A percentile compares a stretch with the other conserved stretches of the same genome.
These are phyloP conservation scores for Colistium nudipinnis DNA, from an alignment of 2,113 vertebrate species.

Conservation along the genomic window DNA sequence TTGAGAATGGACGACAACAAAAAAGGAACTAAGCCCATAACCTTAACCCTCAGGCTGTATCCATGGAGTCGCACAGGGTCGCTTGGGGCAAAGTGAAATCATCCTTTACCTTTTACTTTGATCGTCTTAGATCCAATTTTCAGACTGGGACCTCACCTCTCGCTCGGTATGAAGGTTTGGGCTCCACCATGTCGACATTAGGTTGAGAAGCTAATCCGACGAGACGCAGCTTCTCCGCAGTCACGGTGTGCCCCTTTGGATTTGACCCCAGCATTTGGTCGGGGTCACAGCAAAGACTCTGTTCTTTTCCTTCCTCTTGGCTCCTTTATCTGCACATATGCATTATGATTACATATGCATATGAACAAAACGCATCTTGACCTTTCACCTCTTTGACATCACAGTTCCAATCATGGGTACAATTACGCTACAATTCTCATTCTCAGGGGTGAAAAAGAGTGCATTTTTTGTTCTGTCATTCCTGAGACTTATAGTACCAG, in stretches of 20 bases:
- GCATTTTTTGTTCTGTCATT: constrained; percentile 11
- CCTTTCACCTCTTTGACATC: constrained; percentile 19
- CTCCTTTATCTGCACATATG: not conserved
- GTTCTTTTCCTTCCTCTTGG: not conserved
- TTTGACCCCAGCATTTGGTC: constrained; percentile 46
- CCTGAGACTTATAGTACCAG: constrained; percentile 3
- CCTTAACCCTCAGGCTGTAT: not conserved
- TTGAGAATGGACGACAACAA: not conserved
- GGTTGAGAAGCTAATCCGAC: constrained; percentile 55
- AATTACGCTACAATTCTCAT: too few relatives aligned
- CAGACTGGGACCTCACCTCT: constrained; percentile 2
- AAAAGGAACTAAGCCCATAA: constrained; percentile 2
- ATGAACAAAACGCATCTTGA: not conserved
- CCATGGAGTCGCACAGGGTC: not conserved
- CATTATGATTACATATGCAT: not conserved
- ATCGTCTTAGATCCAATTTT: not conserved
- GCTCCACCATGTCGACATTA: constrained; percentile 40
- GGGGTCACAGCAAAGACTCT: constrained; percentile 33
- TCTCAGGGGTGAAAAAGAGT: not conserved
- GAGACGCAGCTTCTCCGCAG: constrained; percentile 49
- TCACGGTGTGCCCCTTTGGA: constrained; percentile 23
- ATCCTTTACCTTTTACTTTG: constrained; percentile 34
- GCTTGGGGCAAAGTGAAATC: constrained; percentile 23
- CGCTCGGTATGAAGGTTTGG: constrained; percentile 19
- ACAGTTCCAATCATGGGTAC: not conserved